phyloP scores from a whole-genome alignment of 2,888 invertebrate species.

The Drosophila nigritarsus region DNA sequence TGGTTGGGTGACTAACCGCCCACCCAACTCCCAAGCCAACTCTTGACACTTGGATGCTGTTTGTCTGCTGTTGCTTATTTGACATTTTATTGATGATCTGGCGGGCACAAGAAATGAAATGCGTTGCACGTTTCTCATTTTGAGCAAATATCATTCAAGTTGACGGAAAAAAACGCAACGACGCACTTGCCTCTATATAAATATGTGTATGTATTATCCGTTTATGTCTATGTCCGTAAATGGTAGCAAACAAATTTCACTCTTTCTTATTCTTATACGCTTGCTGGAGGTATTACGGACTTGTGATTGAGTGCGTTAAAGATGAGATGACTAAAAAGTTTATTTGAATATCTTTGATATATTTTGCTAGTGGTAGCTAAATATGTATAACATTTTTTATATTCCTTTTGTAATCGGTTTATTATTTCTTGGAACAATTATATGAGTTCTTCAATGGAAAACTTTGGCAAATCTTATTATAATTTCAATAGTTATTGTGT shows the following conservation, averaged over 20 bases:
- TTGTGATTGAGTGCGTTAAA: neutral
- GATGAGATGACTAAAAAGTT: neutral
- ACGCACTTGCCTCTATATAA: conserved; percentile 27
- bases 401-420: neutral
- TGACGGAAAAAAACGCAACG: conserved; percentile 39
- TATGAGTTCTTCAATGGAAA: neutral
- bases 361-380: neutral
- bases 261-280: conserved; percentile 35
- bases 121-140: conserved; percentile 77
- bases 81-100: conserved; percentile 77
- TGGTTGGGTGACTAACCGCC: neutral
- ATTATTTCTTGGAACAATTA: neutral
- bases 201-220: neutral
- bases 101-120: conserved; percentile 50
- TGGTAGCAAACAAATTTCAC: conserved; percentile 47
- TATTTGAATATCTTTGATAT: neutral
- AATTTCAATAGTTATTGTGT: neutral
- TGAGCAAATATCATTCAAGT: conserved; percentile 54
- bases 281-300: neutral
- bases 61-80: conserved; percentile 58
- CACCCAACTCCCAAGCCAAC: neutral
- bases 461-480: neutral
- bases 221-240: conserved; percentile 15
- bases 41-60: conserved; percentile 20
- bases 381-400: neutral